A percentile compares a stretch with the other conserved stretches of the same genome.
phyloP scores from a whole-genome alignment of 2,113 vertebrate genomes.

The Heteronetta atricapilla region DNA sequence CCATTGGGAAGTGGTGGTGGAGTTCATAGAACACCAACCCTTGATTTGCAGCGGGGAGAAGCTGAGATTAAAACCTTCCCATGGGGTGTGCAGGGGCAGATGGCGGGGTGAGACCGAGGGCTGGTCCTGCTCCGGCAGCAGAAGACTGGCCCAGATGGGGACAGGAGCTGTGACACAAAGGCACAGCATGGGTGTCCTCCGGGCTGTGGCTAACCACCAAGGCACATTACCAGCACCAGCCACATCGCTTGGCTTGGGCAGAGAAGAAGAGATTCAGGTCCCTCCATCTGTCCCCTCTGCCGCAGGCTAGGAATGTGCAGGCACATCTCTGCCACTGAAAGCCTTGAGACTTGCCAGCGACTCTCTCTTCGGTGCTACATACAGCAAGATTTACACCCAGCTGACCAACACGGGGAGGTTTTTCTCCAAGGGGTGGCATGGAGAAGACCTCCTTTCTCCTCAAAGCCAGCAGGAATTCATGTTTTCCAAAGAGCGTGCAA shows the following conservation, averaged over 20 bases:
- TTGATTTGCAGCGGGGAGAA: background rate
- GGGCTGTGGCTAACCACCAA: background rate
- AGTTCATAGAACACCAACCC: background rate
- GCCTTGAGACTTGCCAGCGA: background rate
- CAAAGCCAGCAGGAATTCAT: background rate
- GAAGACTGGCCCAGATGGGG: accelerated
- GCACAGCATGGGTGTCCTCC: background rate
- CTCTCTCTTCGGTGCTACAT: background rate
- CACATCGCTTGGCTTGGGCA: background rate
- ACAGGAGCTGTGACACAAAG: background rate
- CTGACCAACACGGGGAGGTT: background rate
- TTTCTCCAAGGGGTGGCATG: background rate
- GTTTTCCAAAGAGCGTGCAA: background rate
- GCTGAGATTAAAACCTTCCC: background rate
- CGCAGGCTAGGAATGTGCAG: background rate
- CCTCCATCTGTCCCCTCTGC: background rate
- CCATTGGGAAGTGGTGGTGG: background rate
- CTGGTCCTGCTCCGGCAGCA: background rate
- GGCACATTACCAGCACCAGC: accelerated
- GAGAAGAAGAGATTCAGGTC: background rate
- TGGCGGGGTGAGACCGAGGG: background rate
- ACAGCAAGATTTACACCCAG: background rate
- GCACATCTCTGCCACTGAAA: background rate
- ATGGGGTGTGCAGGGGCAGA: accelerated
- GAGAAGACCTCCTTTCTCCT: background rate